A percentile compares a stretch with the other conserved stretches of the same genome.
Evolutionary conservation across 2,888 invertebrate species (phyloP).

Genomic region (Lithophane socia): DNA sequence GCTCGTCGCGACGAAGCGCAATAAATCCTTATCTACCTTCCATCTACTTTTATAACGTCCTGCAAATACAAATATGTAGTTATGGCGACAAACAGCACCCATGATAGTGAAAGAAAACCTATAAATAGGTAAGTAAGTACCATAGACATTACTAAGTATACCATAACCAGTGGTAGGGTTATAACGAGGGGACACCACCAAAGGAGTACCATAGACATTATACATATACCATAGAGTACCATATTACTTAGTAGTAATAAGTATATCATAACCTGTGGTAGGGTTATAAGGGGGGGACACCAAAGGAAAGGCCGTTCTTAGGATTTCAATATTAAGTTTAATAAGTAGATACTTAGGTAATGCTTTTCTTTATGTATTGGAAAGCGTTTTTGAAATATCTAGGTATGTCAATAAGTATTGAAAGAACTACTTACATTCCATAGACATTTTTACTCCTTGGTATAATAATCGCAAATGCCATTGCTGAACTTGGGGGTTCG

Average conservation of each 20-base stretch:
- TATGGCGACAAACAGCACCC: neutral
- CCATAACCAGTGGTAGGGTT: neutral
- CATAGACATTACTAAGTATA: neutral
- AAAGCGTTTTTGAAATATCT: too few species aligned
- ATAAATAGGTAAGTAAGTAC: neutral
- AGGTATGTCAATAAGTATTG: neutral
- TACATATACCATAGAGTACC: too few species aligned
- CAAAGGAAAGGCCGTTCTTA: neutral
- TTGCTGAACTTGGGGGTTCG: neutral
- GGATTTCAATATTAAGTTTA: neutral
- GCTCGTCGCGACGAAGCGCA: neutral
- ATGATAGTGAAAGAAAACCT: neutral
- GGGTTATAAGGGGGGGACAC: neutral
- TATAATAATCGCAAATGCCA: neutral
- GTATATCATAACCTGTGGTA: too few species aligned
- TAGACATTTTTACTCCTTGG: neutral
- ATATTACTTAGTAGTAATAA: too few species aligned
- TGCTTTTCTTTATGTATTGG: neutral
- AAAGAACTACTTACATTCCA: neutral
- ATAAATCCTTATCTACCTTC: slow-evolving; percentile 41
- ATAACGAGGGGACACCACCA: too few species aligned
- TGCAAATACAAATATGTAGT: slow-evolving; percentile 32
- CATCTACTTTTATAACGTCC: slow-evolving; percentile 36
- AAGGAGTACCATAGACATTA: too few species aligned
- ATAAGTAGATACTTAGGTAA: neutral